These are phyloP conservation scores for Drosophila falleni DNA, from an alignment of 2,888 invertebrate genomes.

Conservation along the genomic window DNA sequence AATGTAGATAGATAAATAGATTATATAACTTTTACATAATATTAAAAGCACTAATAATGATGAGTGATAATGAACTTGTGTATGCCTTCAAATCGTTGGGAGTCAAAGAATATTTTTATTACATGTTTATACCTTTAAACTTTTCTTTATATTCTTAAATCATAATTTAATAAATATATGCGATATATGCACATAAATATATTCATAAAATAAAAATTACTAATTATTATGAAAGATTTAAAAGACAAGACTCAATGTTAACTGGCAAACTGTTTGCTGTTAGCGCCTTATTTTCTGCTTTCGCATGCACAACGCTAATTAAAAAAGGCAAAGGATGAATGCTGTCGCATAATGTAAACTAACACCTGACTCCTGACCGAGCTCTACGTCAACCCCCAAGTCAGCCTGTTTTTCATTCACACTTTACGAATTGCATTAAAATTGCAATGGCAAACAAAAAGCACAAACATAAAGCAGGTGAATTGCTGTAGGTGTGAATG, in stretches of 20 bases:
- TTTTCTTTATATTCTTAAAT: not conserved
- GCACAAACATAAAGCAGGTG: conserved; percentile 9
- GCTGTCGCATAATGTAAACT: conserved; percentile 31
- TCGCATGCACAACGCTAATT: conserved; percentile 33
- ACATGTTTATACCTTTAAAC: not conserved
- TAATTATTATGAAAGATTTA: conserved; percentile 8
- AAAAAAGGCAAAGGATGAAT: conserved; percentile 26
- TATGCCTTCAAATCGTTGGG: not conserved
- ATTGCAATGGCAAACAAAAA: conserved; percentile 34
- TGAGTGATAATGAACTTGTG: conserved; percentile 1
- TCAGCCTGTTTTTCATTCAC: conserved; percentile 21
- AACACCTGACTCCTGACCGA: not conserved
- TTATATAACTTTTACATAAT: not conserved
- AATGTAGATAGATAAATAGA: not conserved
- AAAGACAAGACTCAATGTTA: not conserved
- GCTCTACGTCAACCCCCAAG: not conserved
- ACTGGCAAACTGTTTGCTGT: conserved; percentile 9
- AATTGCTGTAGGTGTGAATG: conserved; percentile 13
- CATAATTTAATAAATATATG: not conserved
- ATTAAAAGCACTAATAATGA: not conserved
- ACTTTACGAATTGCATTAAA: conserved; percentile 44
- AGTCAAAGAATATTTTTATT: not conserved
- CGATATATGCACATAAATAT: not conserved
- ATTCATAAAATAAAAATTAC: not conserved
- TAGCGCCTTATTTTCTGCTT: conserved; percentile 10